Base-by-base conservation (phyloP, 2,797 vertebrate species). In the Sandelia bainsii region DNA sequence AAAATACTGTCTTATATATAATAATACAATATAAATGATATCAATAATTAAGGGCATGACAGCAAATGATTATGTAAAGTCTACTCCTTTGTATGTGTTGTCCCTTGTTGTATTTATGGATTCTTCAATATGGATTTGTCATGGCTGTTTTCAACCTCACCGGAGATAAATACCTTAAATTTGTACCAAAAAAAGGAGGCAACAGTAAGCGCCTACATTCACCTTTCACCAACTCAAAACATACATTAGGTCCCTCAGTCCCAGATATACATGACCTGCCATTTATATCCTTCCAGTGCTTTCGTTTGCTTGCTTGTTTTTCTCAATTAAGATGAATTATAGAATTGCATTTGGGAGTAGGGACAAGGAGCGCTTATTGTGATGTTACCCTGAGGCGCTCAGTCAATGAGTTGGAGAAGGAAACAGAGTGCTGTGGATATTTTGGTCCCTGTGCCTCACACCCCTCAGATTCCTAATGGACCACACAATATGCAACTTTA, bases 241-340 rank as follows among this genome's bases (percentile, higher is more conserved):
- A 79, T 32, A 87, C 84, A 85, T 61, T 39, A 20, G 37, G 57
- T 84, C 81, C 73, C 80, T 49, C 34, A 61, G 49, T 87, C 76
- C 66, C 53, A 80, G 65, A 84, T 79, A 80, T 69, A 77, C 79
- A 54, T 17, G 49, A 80, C 81, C 80, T 83, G 78, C 83, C 65
- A 72, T 74, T 87, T 72, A 83, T 76, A 72, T 81, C 75, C 78
- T 83, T 87, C 61, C 52, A 71, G 65, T 72, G 64, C 75, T 69
- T 52, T 58, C 69, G 29, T 85, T 86, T 80, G 69, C 89, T 86
- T 87, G 78, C 84, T 91, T 91, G 82, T 84, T 91, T 84, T 90
- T 84, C 87, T 91, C 85, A 92, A 93, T 94, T 92, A 90, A 88
- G 89, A 94, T 93, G 78, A 94, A 94, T 94, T 92, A 93, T 92